Conservation (phyloP, 2,888 invertebrate genomes). For the Andrena marginata region DNA sequence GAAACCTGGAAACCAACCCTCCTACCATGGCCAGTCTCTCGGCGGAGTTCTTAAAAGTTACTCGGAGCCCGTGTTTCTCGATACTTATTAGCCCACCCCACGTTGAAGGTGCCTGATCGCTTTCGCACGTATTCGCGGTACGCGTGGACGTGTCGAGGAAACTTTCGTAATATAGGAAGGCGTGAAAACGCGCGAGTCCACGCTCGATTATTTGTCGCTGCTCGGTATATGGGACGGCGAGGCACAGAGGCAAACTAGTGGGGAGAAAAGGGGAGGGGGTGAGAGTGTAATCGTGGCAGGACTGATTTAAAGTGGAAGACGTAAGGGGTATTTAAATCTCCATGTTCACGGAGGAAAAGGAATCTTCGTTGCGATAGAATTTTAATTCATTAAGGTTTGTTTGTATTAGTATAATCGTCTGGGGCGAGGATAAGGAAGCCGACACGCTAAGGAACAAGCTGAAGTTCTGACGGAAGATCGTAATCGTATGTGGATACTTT, state of each 20-base stretch:
- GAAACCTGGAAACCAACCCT: constrained; percentile 53
- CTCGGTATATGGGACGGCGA: not conserved
- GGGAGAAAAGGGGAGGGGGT: not conserved
- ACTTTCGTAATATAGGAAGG: constrained; percentile 66
- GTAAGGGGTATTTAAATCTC: not conserved
- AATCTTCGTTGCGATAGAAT: not conserved
- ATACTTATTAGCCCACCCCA: constrained; percentile 82
- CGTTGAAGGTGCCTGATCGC: constrained; percentile 43
- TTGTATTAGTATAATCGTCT: not conserved
- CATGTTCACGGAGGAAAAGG: not conserved
- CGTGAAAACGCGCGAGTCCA: constrained; percentile 38
- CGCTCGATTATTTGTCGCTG: constrained; percentile 4
- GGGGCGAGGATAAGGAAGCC: constrained; percentile 5
- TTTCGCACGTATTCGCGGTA: constrained; percentile 47
- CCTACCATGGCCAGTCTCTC: constrained; percentile 38
- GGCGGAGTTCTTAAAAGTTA: constrained; percentile 81
- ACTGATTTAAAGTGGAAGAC: not conserved
- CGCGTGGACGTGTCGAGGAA: constrained; percentile 51
- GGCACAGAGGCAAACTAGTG: not conserved
- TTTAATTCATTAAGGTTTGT: not conserved
- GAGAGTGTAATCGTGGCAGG: not conserved
- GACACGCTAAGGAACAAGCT: constrained; percentile 26
- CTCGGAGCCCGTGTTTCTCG: constrained; percentile 79
- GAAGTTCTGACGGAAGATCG: constrained; percentile 57
- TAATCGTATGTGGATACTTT: constrained; percentile 76